Evolutionary conservation across 2,888 invertebrate species (phyloP), one percentile per base, ranked within the genome.

Genomic region (Eupelmus urozonus): DNA sequence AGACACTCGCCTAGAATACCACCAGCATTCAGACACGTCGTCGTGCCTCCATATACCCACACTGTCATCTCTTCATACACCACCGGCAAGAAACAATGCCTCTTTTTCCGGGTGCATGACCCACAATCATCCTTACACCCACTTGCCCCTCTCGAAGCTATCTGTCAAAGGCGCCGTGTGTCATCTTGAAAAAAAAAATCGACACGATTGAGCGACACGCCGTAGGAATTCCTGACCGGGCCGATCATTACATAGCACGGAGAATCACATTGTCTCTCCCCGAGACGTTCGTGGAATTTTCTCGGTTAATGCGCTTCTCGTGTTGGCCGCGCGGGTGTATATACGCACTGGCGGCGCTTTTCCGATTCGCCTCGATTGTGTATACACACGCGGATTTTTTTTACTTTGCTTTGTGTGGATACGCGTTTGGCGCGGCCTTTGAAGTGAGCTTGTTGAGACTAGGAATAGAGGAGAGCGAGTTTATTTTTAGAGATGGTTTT

Each of bases 241-340:
- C 20, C 42, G 27, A 60, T 60, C 59, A 49, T 67, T 69, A 53
- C n/a, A n/a, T 34, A 5, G 34, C 34, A 34, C 34, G 34, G n/a
- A n/a, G n/a, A 5, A 34, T 34, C 34, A n/a, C n/a, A 34, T 34
- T 34, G 34, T 34, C 9, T 34, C 34, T 34, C 34, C 9, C 3
- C 34, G 34, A 11, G 29, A n/a, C 40, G 57, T 69, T 71, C 65
- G 29, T 18, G 34, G 45, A 62, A 65, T 74, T 65, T 34, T 23
- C 23, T 53, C 18, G 69, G 4, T 5, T 70, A 79, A 79, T 75
- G 79, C n/a, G 65, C 71, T 75, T 79, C 74, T 65, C 65, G 59
- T 70, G 71, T 66, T 60, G 60, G 18, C 40, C 55, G 18, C 40
- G 34, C 40, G 16, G 9, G 34, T 34, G 34, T 34, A 34, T 34